Conservation (phyloP, 2,888 invertebrate species). For the Sinhomidia bicolor region DNA sequence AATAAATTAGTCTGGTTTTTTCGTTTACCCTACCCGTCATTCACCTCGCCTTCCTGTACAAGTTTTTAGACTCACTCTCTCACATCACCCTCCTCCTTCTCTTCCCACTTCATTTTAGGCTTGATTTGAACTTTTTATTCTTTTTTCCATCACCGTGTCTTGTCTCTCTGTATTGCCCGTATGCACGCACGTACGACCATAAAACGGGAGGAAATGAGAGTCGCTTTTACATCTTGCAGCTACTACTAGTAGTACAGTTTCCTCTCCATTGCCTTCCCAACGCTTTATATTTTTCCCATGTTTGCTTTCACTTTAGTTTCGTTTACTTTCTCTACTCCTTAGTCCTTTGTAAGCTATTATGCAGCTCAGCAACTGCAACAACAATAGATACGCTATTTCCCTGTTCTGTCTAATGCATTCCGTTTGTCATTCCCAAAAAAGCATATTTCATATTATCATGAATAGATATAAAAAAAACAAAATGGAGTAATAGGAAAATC, state of each 20-base stretch:
- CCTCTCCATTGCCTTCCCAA: not conserved
- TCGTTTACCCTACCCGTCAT: not conserved
- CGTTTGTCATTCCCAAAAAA: not conserved
- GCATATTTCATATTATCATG: no score
- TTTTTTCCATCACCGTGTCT: not conserved
- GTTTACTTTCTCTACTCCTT: not conserved
- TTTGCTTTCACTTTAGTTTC: not conserved
- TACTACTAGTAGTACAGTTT: not conserved
- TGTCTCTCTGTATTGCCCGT: not conserved
- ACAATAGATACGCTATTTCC: not conserved
- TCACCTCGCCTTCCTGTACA: not conserved
- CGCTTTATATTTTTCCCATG: not conserved
- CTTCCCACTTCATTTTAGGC: not conserved
- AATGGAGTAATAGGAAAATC: not conserved
- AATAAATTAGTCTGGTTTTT: constrained; percentile 11
- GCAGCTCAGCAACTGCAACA: not conserved
- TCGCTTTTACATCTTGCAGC: not conserved
- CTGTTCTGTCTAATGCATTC: not conserved
- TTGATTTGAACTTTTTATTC: constrained; percentile 15
- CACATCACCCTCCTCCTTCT: not conserved
- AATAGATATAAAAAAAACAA: not conserved
- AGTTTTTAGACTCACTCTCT: no score
- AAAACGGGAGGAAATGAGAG: constrained; percentile 7
- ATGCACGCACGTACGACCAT: not conserved
- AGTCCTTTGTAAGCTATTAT: not conserved